These are phyloP conservation scores for Cephus cinctus DNA, from an alignment of 1,140 invertebrate species.

Conservation along the genomic window DNA sequence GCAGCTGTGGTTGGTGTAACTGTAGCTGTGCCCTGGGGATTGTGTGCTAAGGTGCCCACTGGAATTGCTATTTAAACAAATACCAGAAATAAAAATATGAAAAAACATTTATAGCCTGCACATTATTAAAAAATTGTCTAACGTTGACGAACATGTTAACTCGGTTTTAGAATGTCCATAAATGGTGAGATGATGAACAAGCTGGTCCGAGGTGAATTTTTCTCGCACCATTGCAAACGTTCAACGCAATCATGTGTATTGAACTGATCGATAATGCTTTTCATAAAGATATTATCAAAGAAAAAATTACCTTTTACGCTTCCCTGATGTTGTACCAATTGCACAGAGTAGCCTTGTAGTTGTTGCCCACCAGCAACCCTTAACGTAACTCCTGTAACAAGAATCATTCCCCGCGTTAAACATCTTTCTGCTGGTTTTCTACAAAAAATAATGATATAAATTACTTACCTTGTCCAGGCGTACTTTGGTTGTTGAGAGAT, in stretches of 20 bases:
- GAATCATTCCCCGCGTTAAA: conserved; percentile 9
- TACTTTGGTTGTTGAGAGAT: conserved; percentile 38
- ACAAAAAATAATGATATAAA: conserved; percentile 7
- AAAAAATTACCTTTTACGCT: conserved; percentile 56
- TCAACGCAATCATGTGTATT: conserved; percentile 18
- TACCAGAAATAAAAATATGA: conserved; percentile 19
- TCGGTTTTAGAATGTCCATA: conserved; percentile 49
- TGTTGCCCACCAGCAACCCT: conserved; percentile 53
- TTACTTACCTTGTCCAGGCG: conserved; percentile 37
- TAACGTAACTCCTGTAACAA: conserved; percentile 50
- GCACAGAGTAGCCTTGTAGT: conserved; percentile 58
- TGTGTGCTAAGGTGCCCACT: conserved; percentile 50
- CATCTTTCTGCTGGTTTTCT: too few relatives aligned
- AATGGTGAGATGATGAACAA: conserved; percentile 41
- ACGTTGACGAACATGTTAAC: conserved; percentile 23
- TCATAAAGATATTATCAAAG: conserved; percentile 13
- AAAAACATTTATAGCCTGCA: conserved; percentile 11
- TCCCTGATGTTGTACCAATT: conserved; percentile 61
- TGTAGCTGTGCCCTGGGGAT: conserved; percentile 37
- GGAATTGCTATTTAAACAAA: conserved; percentile 53
- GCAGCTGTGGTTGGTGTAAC: conserved; percentile 38
- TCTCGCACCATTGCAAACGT: conserved; percentile 51
- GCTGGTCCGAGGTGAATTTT: conserved; percentile 41
- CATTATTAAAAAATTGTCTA: not conserved
- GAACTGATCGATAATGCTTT: conserved; percentile 47